Evolutionary conservation across 2,797 vertebrate species (phyloP), one percentile per base, ranked within the genome.

Genomic region (Pseudochirops corinnae): DNA sequence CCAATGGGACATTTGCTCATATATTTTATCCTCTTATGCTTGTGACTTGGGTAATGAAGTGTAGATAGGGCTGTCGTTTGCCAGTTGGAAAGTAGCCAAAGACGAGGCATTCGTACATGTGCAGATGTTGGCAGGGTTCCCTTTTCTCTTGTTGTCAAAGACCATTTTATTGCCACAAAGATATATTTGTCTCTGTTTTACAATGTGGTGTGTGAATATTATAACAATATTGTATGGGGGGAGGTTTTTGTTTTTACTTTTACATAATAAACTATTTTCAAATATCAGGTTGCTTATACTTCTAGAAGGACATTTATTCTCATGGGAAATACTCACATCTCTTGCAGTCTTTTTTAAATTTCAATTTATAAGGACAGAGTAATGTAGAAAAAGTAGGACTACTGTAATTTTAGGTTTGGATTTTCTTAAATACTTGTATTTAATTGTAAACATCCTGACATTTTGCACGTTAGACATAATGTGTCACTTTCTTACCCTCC

Each of bases 111-210:
- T 98, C 98, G 98, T 98, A 96, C 98, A 97, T 98, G 98, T 98
- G 98, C 98, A 98, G 97, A 97, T 98, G 97, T 97, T 98, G 98
- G 98, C 98, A 98, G 91, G 33, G 93, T 96, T 98, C 98, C 98
- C 97, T 14, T 46, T 96, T 93, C 96, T 98, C 96, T 96, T 98
- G 95, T 98, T 98, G 98, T 98, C 98, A 98, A 97, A 98, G 98
- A 98, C 97, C 96, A 95, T 98, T 98, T 98, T 98, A 97, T 98
- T 98, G 97, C 96, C 90, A 91, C 96, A 94, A 97, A 92, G 74
- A 98, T 98, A 97, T 67, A 97, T 98, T 97, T 98, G 90, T 98
- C 95, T 97, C 97, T 97, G 74, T 95, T 96, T 92, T 97, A 92
- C 96, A 97, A 62, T 95, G 92, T 91, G 96, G 95, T 93, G 24